These are phyloP conservation scores for Cryptocephalus moraei DNA, from an alignment of 2,888 invertebrate genomes.

Conservation along the genomic window DNA sequence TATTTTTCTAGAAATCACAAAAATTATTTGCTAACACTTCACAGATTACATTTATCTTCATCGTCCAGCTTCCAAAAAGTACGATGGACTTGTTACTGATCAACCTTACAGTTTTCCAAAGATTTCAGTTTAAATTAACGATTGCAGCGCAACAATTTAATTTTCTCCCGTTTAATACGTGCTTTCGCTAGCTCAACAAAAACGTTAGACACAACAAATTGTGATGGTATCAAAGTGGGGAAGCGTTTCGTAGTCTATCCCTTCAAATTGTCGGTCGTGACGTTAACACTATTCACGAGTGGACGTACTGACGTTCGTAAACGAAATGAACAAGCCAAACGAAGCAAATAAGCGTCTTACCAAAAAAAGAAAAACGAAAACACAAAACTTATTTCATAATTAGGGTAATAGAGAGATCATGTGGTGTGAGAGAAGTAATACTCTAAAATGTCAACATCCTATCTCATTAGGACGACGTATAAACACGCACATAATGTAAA, in stretches of 20 bases:
- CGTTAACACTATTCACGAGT: too few species aligned
- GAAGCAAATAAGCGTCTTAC: slow-evolving; percentile 27
- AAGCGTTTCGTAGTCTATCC: slow-evolving; percentile 2
- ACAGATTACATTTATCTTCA: too few species aligned
- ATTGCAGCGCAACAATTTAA: too few species aligned
- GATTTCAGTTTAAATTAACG: too few species aligned
- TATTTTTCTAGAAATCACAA: too few species aligned
- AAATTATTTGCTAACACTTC: too few species aligned
- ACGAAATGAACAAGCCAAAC: slow-evolving; percentile 30
- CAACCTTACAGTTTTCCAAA: too few species aligned
- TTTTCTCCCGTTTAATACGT: background rate
- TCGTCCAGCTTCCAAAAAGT: too few species aligned
- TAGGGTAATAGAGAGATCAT: slow-evolving; percentile 7
- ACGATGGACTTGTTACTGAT: too few species aligned
- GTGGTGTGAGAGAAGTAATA: slow-evolving; percentile 15
- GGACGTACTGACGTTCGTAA: background rate
- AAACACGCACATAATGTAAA: background rate
- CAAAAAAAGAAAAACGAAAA: slow-evolving; percentile 18
- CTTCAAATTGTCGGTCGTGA: too few species aligned
- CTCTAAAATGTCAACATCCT: slow-evolving; percentile 1
- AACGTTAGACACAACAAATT: background rate
- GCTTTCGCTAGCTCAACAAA: slow-evolving; percentile 1
- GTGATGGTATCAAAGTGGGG: background rate
- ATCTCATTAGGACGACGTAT: background rate
- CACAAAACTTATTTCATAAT: slow-evolving; percentile 14